Evolutionary conservation across 35 echinoderm and acorn worm species (phyloP).

Genomic region (Ptychodera flava): DNA sequence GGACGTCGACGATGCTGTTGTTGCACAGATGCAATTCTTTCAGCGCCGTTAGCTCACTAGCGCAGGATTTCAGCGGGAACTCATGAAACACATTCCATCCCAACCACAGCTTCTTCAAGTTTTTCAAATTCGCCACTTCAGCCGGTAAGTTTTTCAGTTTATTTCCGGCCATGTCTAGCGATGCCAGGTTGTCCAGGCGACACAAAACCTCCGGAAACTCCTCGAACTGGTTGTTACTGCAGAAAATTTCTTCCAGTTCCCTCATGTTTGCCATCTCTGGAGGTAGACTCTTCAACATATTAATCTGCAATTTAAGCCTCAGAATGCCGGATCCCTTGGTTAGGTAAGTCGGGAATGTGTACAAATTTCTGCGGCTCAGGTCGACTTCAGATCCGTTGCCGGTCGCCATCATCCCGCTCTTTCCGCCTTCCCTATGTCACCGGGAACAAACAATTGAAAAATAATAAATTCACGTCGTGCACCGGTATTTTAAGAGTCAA

Average conservation of each 20-base stretch:
- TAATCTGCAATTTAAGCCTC: neutral
- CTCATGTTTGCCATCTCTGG: neutral
- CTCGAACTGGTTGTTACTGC: neutral
- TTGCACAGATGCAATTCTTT: neutral
- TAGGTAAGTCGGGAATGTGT: neutral
- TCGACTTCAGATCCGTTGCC: too few species aligned
- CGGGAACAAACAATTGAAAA: too few species aligned
- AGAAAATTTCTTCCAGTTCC: neutral
- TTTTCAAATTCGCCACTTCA: neutral
- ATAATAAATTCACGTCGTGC: too few species aligned
- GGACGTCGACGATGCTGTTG: neutral
- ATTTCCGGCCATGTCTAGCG: neutral
- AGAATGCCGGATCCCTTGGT: neutral
- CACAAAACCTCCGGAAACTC: neutral
- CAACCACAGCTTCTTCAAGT: neutral
- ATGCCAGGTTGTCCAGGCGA: neutral
- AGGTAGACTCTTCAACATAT: neutral
- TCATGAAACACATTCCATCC: neutral
- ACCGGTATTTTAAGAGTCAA: too few species aligned
- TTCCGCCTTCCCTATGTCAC: too few species aligned
- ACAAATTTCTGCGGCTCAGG: neutral
- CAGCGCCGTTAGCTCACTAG: neutral
- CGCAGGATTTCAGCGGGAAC: neutral
- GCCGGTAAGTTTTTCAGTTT: neutral
- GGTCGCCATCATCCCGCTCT: too few species aligned